Base-by-base conservation (phyloP, 2,888 invertebrate genomes). In the Halictus quadricinctus region DNA sequence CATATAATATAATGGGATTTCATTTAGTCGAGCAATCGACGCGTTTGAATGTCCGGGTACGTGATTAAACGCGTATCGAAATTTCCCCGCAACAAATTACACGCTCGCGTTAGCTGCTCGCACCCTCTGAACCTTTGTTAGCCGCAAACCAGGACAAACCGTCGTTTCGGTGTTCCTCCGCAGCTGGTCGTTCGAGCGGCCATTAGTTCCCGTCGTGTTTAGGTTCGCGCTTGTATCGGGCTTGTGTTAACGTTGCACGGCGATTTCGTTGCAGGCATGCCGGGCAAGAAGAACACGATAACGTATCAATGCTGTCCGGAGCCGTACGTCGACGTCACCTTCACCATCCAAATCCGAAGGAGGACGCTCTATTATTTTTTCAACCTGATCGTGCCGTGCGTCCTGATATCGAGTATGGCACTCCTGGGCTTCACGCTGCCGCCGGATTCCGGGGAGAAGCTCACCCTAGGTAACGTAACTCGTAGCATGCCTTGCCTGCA, bases 381-480 rank as follows among this genome's bases (percentile, higher is more conserved):
- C 97, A 99, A 99, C 96, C 97, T 99, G 95, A 99, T 99, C 95
- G 98, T 99, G 94, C 99, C 99, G 91, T 99, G 99, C 95, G 98
- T 99, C 94, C 97, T 99, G 94, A 99, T 99, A 95, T 98, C 99
- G 88, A 98, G 99, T 91, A 99, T 99, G 98, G 99, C 99, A 91
- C 97, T 99, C 91, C 96, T 99, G 93, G 99, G 99, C 91, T 99
- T 99, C 96, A 98, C 99, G 90, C 96, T 99, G 94, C 99, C 99
- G 90, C 99, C 99, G 86, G 99, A 99, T 95, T 98, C 98, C 75
- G 99, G 99, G 92, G 99, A 99, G 95, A 99, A 99, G 95, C 97
- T 99, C 91, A 98, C 98, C 89, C 95, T 99, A 95, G 99, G 98
- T 98, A 96, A 96, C 92, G 94, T 94, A 94, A 92, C 88, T 92